Evolutionary conservation across 1,140 invertebrate genomes (phyloP), one percentile per base, ranked within the genome.

Genomic region (Pseudomyrmex flavicornis): DNA sequence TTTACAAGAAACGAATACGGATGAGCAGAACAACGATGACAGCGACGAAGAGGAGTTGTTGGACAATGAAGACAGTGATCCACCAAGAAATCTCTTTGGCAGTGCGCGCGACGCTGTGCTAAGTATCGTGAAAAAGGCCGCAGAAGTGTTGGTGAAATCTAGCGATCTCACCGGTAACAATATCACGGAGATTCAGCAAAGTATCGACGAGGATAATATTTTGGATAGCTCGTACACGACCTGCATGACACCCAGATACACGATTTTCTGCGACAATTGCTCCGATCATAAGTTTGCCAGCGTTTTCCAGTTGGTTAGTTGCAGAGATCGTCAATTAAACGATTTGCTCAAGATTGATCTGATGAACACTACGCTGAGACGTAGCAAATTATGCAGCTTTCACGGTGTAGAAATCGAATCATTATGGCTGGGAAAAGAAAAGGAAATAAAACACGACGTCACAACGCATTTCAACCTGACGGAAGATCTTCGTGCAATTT

Each of bases 121-220:
- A 85, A 97, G 96, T 75, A 98, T 98, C 73, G 97, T 98, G 5
- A 98, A 98, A 90, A 98, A 98, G 93, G 98, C 97, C 0, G 97
- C 97, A 13, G 96, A 97, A 93, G 97, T 97, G 15, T 93, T 98
- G 72, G 96, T 96, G 1, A 97, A 97, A 91, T 96, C 96, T 86
- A 94, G 96, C 86, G 95, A 96, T 93, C 94, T 95, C 86, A 95
- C 92, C 79, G 86, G 93, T 85, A 86, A 94, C 88, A 92, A 95
- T 90, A 94, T 95, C 85, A 93, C 95, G 89, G 94, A 95, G 88
- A 94, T 95, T 91, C 94, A 91, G 10, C 91, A 92, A 13, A 92
- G 79, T 44, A 89, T 92, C 8, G 79, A 66, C 3, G 84, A 80
- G 0, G 88, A 77, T 44, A 89, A 85, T 5, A 88, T 89, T 0